Evolutionary conservation across 2,888 invertebrate genomes (phyloP).

Genomic region (Colostygia pectinataria): DNA sequence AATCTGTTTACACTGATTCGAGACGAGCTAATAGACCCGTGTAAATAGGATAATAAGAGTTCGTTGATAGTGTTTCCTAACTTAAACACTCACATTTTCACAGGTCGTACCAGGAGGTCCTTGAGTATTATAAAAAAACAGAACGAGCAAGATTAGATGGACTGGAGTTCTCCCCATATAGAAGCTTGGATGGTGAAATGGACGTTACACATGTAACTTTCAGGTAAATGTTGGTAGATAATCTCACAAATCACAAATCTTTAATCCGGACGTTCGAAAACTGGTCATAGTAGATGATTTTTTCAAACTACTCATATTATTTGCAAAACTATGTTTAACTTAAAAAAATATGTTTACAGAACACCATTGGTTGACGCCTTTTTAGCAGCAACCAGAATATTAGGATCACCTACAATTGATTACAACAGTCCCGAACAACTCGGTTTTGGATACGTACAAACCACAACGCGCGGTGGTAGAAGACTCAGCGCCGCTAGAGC

Average conservation of each 20-base stretch:
- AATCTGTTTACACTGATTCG: too few species aligned
- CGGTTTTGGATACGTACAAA: conserved; percentile 85
- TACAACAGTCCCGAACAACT: conserved; percentile 83
- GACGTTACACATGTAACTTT: conserved; percentile 82
- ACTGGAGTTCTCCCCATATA: conserved; percentile 72
- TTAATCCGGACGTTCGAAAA: too few species aligned
- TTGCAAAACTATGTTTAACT: too few species aligned
- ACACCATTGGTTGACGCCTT: conserved; percentile 84
- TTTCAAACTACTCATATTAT: too few species aligned
- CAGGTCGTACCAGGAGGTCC: conserved; percentile 84
- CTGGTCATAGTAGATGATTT: too few species aligned
- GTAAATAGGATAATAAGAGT: too few species aligned
- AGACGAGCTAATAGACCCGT: too few species aligned
- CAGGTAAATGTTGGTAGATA: conserved; percentile 39
- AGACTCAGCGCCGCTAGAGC: conserved; percentile 84
- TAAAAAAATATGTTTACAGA: conserved; percentile 47
- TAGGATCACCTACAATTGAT: conserved; percentile 85
- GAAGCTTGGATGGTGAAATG: conserved; percentile 82
- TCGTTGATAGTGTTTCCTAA: too few species aligned
- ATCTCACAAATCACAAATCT: too few species aligned
- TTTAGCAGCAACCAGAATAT: conserved; percentile 83
- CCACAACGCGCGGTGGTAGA: conserved; percentile 83
- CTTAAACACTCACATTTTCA: too few species aligned
- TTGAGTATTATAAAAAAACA: conserved; percentile 83
- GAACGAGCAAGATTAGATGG: conserved; percentile 70